Evolutionary conservation across 2,888 invertebrate species (phyloP).

Genomic region (Stenodema calcarata): DNA sequence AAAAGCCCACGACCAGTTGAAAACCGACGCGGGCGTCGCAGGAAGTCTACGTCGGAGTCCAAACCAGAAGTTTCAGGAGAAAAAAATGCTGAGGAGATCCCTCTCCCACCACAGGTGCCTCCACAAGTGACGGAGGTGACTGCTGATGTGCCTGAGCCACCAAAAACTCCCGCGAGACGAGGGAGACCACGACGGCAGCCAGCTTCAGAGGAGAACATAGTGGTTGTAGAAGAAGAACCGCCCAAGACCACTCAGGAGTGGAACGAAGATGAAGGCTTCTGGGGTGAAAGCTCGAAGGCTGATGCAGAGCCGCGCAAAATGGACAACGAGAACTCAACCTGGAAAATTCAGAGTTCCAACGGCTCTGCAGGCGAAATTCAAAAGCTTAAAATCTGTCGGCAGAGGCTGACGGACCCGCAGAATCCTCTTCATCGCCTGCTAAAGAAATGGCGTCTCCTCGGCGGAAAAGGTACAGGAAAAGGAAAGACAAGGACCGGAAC

Average conservation of each 20-base stretch:
- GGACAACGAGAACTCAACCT: conserved; percentile 60
- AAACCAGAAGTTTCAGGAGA: conserved; percentile 44
- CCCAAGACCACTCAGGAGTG: conserved; percentile 48
- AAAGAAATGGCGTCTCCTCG: conserved; percentile 55
- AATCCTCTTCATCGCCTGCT: conserved; percentile 53
- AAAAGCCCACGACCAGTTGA: conserved; percentile 35
- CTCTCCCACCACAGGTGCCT: neutral
- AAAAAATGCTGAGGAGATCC: neutral
- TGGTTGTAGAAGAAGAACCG: neutral
- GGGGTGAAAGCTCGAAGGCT: conserved; percentile 44
- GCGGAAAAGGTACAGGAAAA: conserved; percentile 53
- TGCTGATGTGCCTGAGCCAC: conserved; percentile 41
- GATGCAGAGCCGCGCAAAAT: conserved; percentile 3
- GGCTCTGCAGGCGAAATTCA: conserved; percentile 59
- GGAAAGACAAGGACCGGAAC: neutral
- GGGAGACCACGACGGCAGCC: conserved; percentile 7
- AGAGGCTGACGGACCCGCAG: conserved; percentile 56
- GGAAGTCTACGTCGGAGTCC: conserved; percentile 53
- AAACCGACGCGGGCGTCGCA: conserved; percentile 46
- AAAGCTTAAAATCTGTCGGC: conserved; percentile 58
- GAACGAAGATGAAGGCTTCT: conserved; percentile 56
- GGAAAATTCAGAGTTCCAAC: conserved; percentile 64
- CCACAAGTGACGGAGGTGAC: conserved; percentile 3
- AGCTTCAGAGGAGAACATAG: neutral
- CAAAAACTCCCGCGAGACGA: neutral